Base-by-base conservation (phyloP, 2,797 vertebrate genomes). In the Ficedula albicollis region DNA sequence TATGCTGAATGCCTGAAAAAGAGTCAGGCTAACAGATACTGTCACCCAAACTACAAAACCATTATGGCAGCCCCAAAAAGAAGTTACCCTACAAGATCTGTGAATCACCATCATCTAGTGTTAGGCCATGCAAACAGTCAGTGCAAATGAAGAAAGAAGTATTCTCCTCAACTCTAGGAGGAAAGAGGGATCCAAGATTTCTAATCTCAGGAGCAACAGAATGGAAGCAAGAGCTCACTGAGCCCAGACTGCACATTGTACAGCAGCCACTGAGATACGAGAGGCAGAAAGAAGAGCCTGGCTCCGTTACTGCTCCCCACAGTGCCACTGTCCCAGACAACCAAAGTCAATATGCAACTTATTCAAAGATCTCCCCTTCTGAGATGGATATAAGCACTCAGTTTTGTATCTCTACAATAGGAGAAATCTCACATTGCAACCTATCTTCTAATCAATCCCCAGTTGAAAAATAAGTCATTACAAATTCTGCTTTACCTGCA, bases 181-280 rank as follows among this genome's bases (percentile, higher is more conserved):
- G 5, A 29, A 85, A 87, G 11, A 54, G 9, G 3, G 17, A 75
- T 43, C n/a, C 32, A 56, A 60, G 25, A 54, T 11, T 13, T 84
- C 32, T 6, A 5, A 22, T 56, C 36, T 64, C 13, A 34, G 23
- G 22, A 69, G 41, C 2, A 3, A 44, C 1, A 1, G 26, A 69
- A 67, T 9, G 27, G 23, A 77, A 15, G 14, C 1, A 1, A 20
- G 25, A 83, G n/a, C 41, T 69, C 85, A 55, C 30, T 14, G 11
- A 74, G 54, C 15, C 22, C 80, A 68, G 54, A 15, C 0, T 26
- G 18, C 29, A 44, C 44, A 44, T 38, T 19, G 5, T 8, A 34
- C 1, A 16, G 46, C 23, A 64, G 54, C 3, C 52, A 38, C 73
- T 30, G 66, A 77, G 64, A 43, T 38, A 34, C 0, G 0, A 66